phyloP scores from a whole-genome alignment of 2,888 invertebrate species.

The Brachycybe producta region DNA sequence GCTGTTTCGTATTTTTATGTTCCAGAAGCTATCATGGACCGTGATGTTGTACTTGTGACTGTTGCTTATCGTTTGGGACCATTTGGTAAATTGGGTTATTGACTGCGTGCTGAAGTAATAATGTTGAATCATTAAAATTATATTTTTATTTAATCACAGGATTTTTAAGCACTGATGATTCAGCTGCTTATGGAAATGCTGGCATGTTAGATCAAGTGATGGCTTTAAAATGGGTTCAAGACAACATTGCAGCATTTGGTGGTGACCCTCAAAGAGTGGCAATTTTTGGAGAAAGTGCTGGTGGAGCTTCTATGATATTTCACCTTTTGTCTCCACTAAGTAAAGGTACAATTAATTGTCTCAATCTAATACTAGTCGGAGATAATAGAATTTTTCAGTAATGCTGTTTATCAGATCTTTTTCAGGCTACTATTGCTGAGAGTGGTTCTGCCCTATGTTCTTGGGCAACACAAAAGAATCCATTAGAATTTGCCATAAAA shows the following conservation, averaged over 20 bases:
- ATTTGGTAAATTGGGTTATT: too few relatives aligned
- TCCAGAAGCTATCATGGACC: slow-evolving; percentile 10
- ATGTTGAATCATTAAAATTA: not conserved
- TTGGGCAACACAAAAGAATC: slow-evolving; percentile 10
- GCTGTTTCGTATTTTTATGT: not conserved
- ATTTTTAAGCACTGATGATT: not conserved
- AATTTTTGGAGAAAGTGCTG: slow-evolving; percentile 7
- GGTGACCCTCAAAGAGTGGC: slow-evolving; percentile 6
- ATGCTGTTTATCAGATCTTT: not conserved
- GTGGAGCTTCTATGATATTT: not conserved
- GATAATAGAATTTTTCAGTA: not conserved
- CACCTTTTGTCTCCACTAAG: slow-evolving; percentile 7
- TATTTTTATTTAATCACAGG: slow-evolving; percentile 4
- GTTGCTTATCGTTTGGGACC: slow-evolving; percentile 9
- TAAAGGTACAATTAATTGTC: not conserved
- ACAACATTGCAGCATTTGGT: slow-evolving; percentile 9
- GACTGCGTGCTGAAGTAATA: too few relatives aligned
- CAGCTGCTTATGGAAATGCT: not conserved
- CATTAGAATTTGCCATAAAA: slow-evolving; percentile 8
- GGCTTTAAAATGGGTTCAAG: slow-evolving; percentile 8
- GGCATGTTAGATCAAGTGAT: slow-evolving; percentile 6
- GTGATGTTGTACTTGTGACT: slow-evolving; percentile 6
- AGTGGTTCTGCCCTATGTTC: slow-evolving; percentile 11
- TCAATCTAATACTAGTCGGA: not conserved
- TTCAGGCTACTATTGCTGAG: slow-evolving; percentile 8